Base-by-base conservation (phyloP, 2,797 vertebrate genomes). In the Vultur gryphus region DNA sequence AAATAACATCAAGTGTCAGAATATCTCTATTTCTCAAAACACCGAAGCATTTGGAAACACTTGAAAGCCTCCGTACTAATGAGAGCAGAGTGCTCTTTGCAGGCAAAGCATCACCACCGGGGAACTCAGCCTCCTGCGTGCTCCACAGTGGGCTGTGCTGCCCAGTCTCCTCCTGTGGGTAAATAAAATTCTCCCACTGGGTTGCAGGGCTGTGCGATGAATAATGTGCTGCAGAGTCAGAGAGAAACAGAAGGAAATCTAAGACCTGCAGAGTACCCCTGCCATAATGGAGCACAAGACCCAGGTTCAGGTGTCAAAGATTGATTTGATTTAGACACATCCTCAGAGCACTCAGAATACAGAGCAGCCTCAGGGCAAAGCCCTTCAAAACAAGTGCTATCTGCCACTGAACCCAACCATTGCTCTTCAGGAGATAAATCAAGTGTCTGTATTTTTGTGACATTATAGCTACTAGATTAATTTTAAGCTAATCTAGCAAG, bases 381-480 rank as follows among this genome's bases (percentile, higher is more conserved):
- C 35, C 55, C 46, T 89, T 78, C 65, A 77, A 69, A 90, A 57
- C 14, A 78, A 94, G 31, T 35, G 76, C 31, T 78, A 2, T 75
- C 81, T 93, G 61, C 43, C 62, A 37, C 61, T 57, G 54, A 91
- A 88, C 64, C 65, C 70, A 84, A 86, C 69, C 49, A 70, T n/a
- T 49, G 46, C 55, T 94, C 55, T 95, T 91, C 35, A 66, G 70
- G 24, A 87, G 43, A 67, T 52, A 84, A 95, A 76, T 58, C 17
- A 35, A 39, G 13, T 20, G n/a, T 44, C 57, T 90, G 9, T 26
- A 48, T 51, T 87, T 85, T 84, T 52, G 62, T 92, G 77, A 48
- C 54, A 25, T 90, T 81, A 49, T 29, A 88, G 29, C 49, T 58
- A 70, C 35, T 20, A 16, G 70, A 93, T 95, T 79, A 2, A 70